These are phyloP conservation scores for Drosophila sucinea DNA, from an alignment of 1,140 invertebrate genomes.

Conservation along the genomic window DNA sequence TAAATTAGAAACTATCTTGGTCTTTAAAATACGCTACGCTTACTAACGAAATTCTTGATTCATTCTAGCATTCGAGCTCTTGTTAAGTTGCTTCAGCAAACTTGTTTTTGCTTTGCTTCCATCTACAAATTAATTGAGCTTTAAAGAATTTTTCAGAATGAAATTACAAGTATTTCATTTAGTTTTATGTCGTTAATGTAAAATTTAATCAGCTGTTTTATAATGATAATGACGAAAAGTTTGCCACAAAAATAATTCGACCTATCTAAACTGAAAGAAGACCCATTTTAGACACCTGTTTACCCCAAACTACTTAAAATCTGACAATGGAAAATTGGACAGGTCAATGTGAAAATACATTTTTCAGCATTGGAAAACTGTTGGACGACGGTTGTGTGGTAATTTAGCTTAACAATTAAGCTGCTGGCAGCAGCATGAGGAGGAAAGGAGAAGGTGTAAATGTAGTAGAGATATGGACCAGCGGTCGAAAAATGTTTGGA, in stretches of 20 bases:
- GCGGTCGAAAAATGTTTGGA: slow-evolving; percentile 23
- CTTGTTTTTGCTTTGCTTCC: no score
- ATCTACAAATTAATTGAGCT: no score
- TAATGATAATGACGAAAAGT: not conserved
- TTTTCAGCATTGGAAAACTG: slow-evolving; percentile 80
- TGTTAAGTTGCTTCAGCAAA: no score
- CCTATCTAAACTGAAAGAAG: slow-evolving; percentile 20
- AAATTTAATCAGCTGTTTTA: no score
- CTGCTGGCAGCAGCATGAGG: slow-evolving; percentile 30
- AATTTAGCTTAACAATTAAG: slow-evolving; percentile 79
- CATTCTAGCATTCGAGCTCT: no score
- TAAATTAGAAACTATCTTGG: no score
- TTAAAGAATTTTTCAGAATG: no score
- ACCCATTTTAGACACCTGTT: slow-evolving; percentile 60
- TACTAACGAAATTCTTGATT: no score
- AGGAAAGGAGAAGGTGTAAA: not conserved
- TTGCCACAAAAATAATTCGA: not conserved
- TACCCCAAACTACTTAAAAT: slow-evolving; percentile 34
- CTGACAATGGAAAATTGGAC: slow-evolving; percentile 69
- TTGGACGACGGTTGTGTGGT: slow-evolving; percentile 77
- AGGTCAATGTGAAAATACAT: slow-evolving; percentile 75
- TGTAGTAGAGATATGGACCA: not conserved
- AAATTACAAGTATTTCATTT: no score
- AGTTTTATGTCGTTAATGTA: no score
- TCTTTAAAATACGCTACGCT: no score